These are phyloP conservation scores for Menidia menidia DNA, from an alignment of 2,797 vertebrate species.

Conservation along the genomic window DNA sequence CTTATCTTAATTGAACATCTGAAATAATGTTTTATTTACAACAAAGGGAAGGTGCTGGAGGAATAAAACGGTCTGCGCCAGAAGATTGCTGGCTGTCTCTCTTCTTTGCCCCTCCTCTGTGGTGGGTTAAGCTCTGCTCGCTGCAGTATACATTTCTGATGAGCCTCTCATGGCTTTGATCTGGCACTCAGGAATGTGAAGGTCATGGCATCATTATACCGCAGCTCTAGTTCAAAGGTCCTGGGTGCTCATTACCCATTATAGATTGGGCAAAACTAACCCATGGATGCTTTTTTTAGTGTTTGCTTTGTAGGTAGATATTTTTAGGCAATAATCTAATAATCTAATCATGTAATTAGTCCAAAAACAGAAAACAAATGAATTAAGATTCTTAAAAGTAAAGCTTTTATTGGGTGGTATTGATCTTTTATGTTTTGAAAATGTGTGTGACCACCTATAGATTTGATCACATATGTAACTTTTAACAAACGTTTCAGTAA, in stretches of 20 bases:
- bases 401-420: neutral
- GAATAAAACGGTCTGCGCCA: conserved; percentile 74
- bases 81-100: conserved; percentile 57
- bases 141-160: conserved; percentile 75
- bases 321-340: neutral
- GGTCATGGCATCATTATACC: conserved; percentile 56
- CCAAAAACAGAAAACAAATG: neutral
- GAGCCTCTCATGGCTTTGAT: conserved; percentile 57
- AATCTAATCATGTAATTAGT: neutral
- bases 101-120: conserved; percentile 45
- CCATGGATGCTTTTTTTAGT: conserved; percentile 5
- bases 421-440: too few relatives aligned
- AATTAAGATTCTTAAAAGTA: conserved; percentile 11
- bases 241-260: conserved; percentile 30
- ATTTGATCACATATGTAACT: neutral
- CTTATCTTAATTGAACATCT: conserved; percentile 89
- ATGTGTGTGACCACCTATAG: neutral
- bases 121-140: conserved; percentile 70
- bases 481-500: neutral
- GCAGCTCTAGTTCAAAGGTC: conserved; percentile 51
- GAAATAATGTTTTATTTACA: conserved; percentile 89
- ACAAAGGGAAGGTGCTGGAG: conserved; percentile 82
- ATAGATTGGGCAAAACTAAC: conserved; percentile 22
- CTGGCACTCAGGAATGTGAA: conserved; percentile 55
- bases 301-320: neutral